phyloP scores from a whole-genome alignment of 2,797 vertebrate species.

The Uromys caudimaculatus region DNA sequence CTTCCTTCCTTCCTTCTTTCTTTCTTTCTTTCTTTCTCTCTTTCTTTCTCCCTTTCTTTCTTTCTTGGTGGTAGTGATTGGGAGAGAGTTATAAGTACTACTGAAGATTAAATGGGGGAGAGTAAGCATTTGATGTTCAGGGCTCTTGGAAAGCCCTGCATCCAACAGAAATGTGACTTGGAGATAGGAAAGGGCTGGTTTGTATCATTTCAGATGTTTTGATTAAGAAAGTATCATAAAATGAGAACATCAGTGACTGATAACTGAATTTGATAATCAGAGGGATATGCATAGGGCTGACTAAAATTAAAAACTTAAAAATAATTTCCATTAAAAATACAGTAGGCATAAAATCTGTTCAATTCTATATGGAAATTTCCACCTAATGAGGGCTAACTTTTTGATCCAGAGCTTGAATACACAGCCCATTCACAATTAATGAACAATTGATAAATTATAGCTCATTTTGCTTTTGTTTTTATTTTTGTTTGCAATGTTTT shows the following conservation, averaged over 20 bases:
- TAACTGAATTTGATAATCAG: slow-evolving; percentile 52
- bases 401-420: not conserved
- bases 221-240: slow-evolving; percentile 1
- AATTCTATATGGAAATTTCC: not conserved
- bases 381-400: not conserved
- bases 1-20: no score
- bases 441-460: not conserved
- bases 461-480: not conserved
- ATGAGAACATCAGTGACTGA: not conserved
- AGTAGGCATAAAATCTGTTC: not conserved
- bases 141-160: slow-evolving; percentile 48
- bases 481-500: not conserved
- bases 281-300: not conserved
- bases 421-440: not conserved
- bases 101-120: slow-evolving; percentile 59
- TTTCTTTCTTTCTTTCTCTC: no score
- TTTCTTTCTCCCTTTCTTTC: not conserved
- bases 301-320: not conserved
- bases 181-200: not conserved
- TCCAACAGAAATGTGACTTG: not conserved
- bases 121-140: slow-evolving; percentile 37
- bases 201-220: not conserved
- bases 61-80: not conserved
- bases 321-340: slow-evolving; percentile 7
- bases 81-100: slow-evolving; percentile 40